Evolutionary conservation across 2,888 invertebrate species (phyloP).

Genomic region (Pelosia muscerda): DNA sequence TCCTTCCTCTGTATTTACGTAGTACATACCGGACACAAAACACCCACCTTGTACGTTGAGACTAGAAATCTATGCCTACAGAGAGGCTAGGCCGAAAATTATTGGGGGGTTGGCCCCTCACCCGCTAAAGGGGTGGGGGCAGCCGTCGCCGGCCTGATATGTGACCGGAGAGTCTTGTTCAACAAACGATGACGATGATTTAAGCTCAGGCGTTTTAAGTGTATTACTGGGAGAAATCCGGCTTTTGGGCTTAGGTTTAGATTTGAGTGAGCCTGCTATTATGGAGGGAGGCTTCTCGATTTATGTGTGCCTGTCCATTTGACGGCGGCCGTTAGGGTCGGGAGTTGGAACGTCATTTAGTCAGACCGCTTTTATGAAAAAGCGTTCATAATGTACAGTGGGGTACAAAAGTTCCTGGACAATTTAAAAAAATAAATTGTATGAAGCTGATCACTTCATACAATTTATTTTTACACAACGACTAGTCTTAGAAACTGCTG

Average conservation of each 20-base stretch:
- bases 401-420: too few species aligned
- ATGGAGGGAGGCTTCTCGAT: conserved; percentile 74
- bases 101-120: conserved; percentile 60
- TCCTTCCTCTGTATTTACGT: conserved; percentile 67
- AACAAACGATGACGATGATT: conserved; percentile 87
- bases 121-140: conserved; percentile 46
- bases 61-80: conserved; percentile 81
- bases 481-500: too few species aligned
- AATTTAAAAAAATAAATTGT: too few species aligned
- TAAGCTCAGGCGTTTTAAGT: conserved; percentile 86
- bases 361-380: conserved; percentile 39
- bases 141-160: conserved; percentile 81
- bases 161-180: conserved; percentile 87
- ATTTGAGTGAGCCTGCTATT: conserved; percentile 83
- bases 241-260: conserved; percentile 82
- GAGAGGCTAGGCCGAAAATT: conserved; percentile 79
- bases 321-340: conserved; percentile 50
- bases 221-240: conserved; percentile 85
- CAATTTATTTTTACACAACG: too few species aligned
- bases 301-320: conserved; percentile 75
- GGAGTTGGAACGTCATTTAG: conserved; percentile 53
- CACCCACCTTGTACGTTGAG: conserved; percentile 75
- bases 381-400: conserved; percentile 10
- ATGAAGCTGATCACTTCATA: too few species aligned
- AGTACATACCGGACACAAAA: conserved; percentile 70